These are phyloP conservation scores for Hipposideros larvatus DNA, from an alignment of 2,797 vertebrate genomes.

Conservation along the genomic window DNA sequence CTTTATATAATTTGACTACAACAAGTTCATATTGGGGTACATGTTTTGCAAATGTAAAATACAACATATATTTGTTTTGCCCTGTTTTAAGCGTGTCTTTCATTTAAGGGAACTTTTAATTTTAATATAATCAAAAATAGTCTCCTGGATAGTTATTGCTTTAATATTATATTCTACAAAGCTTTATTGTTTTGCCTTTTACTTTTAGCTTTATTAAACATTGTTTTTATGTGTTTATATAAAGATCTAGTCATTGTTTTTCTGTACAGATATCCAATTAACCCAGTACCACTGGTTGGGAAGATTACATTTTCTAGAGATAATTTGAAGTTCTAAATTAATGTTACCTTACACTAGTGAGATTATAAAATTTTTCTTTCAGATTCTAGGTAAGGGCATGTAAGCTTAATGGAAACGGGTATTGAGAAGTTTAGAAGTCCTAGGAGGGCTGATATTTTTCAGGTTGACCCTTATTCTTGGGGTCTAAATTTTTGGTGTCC, in stretches of 20 bases:
- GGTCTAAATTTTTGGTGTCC: not conserved
- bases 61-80: not conserved
- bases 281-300: not conserved
- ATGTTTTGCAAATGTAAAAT: not conserved
- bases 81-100: not conserved
- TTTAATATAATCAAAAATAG: not conserved
- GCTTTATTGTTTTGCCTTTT: constrained; percentile 7
- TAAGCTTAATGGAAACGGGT: not conserved
- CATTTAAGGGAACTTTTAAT: not conserved
- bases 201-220: constrained; percentile 6
- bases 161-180: not conserved
- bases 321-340: not conserved
- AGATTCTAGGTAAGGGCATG: not conserved
- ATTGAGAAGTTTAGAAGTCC: not conserved
- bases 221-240: not conserved
- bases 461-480: not conserved
- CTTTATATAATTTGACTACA: not conserved
- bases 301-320: not conserved
- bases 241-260: not conserved
- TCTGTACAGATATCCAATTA: not conserved
- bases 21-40: not conserved
- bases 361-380: not conserved
- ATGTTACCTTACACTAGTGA: not conserved
- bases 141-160: not conserved
- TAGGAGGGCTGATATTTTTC: not conserved